A percentile compares a stretch with the other conserved stretches of the same genome.
These are phyloP conservation scores for Rhegmatorhina hoffmannsi DNA, from an alignment of 2,113 vertebrate species.

Conservation along the genomic window DNA sequence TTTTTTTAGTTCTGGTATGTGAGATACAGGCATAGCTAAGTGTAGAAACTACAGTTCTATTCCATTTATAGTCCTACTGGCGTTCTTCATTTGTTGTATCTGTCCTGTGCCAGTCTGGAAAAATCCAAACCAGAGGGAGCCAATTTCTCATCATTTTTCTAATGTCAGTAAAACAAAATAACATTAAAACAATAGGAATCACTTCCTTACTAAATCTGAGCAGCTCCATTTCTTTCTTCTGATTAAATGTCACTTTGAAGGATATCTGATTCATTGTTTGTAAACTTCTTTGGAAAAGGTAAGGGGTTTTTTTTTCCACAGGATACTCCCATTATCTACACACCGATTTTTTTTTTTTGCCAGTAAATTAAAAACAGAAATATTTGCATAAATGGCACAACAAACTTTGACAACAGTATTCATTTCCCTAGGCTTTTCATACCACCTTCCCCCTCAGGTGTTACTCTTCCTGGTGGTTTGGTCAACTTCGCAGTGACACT, in stretches of 20 bases:
- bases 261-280: background rate
- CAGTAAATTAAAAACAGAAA: background rate
- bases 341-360: background rate
- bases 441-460: background rate
- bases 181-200: constrained; percentile 14
- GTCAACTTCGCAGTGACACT: constrained; percentile 31
- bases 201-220: background rate
- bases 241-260: background rate
- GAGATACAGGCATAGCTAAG: background rate
- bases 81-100: background rate
- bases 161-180: constrained; percentile 11
- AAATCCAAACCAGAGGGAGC: background rate
- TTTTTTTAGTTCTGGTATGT: background rate
- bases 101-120: constrained; percentile 31
- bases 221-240: background rate
- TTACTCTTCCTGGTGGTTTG: constrained; percentile 34
- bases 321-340: background rate
- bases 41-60: background rate
- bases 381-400: constrained; percentile 2
- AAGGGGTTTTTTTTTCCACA: background rate
- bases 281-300: background rate
- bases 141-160: background rate
- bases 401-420: constrained; percentile 34
- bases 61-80: constrained; percentile 13
- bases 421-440: constrained; percentile 51